Evolutionary conservation across 2,113 vertebrate genomes (phyloP).

Genomic region (human): GRCh38 chr21:15908501-15909000

Average conservation of each 20-base stretch:
- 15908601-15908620: background rate
- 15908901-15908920: background rate
- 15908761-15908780: background rate
- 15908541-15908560: background rate
- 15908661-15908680: background rate
- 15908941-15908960: background rate
- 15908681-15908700: background rate
- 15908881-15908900: background rate
- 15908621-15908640: slow-evolving; percentile 16
- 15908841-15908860: background rate
- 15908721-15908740: background rate
- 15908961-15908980: background rate
- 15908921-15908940: background rate
- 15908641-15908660: background rate
- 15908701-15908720: background rate
- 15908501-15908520: background rate
- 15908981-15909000: background rate
- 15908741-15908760: background rate
- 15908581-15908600: background rate
- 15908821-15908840: background rate
- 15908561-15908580: background rate
- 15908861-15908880: background rate
- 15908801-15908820: background rate
- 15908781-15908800: background rate
- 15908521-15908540: background rate